Evolutionary conservation across 2,888 invertebrate genomes (phyloP), one percentile per base, ranked within the genome.

Genomic region (Trichopria drosophilae): DNA sequence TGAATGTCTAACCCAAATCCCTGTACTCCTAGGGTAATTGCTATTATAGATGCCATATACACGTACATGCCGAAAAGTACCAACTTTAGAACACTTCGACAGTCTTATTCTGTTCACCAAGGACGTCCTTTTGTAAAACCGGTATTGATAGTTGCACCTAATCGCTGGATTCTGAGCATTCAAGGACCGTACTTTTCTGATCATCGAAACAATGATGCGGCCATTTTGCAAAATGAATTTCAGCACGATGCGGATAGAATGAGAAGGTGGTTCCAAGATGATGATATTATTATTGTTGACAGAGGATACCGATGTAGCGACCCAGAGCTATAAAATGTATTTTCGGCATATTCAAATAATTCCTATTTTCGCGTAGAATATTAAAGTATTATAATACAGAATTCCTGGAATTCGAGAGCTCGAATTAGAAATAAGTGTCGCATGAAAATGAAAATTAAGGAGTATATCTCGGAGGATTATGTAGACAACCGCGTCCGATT

Each of bases 151-250:
- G 54, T 59, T 10, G 52, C 54, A 13, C 52, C 56, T 3, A 40
- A 56, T 46, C 51, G 51, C 3, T 58, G 51, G 12, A 53, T 58
- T 12, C 13, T 55, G 1, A 34, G 35, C 12, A 55, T 57, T 16
- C 50, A 47, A 2, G 55, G 55, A 6, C 57, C 46, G 12, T 58
- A 58, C 26, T 58, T 55, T 24, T 45, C 48, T 3, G 55, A 58
- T 26, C 7, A 23, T 6, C 26, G 13, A 0, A 51, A 51, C 13
- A 45, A 45, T 13, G 45, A 45, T 28, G 36, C 45, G 4, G 28
- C 19, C 19, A 40, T 47, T 32, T 18, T 47, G 7, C 40, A 23
- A 26, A 40, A 47, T 40, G 42, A 48, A 19, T 48, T 44, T 7
- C 40, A 43, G 9, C 18, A 16, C 15, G 51, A 50, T 26, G 42